Evolutionary conservation across 2,888 invertebrate species (phyloP), one percentile per base, ranked within the genome.

Genomic region (Eilema caniola): DNA sequence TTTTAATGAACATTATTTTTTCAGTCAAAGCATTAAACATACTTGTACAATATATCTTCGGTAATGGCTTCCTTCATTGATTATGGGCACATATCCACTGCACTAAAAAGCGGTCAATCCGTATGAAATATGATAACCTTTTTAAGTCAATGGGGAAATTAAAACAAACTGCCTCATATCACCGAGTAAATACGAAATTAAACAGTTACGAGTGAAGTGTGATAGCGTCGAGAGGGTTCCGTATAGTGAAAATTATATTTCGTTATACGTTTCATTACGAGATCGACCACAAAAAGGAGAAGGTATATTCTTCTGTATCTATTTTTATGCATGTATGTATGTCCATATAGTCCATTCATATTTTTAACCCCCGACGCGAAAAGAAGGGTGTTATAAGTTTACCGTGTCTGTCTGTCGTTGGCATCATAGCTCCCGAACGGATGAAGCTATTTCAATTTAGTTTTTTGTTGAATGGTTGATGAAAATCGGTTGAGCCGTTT

Each of bases 21-120:
- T 28, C 28, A 73, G 64, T 71, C 69, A 65, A 61, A 67, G 62
- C 72, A 57, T 63, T 28, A 25, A 56, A 63, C 68, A 67, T 75
- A 70, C 67, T 62, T 37, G 56, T 57, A 66, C 75, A 59, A 79
- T 77, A 76, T 71, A 83, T 79, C 75, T 66, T 20, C 59, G 24
- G 57, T 80, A 82, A 83, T 82, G 76, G 81, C 81, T 83, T 80
- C 82, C 82, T 80, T 66, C 73, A 75, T 72, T 79, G 79, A 74
- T 76, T 79, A 80, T 75, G 66, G 79, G n/a, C 72, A 70, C 71
- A 73, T 56, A 65, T n/a, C n/a, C 53, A n/a, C 56, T 62, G 71
- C 69, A 75, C 74, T 75, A 80, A 83, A 83, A 77, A 80, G 72
- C 76, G 65, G 72, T 33, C 72, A 69, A 71, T 73, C 64, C 47